phyloP scores from a whole-genome alignment of 2,888 invertebrate genomes.

The Agrilus cyanescens region DNA sequence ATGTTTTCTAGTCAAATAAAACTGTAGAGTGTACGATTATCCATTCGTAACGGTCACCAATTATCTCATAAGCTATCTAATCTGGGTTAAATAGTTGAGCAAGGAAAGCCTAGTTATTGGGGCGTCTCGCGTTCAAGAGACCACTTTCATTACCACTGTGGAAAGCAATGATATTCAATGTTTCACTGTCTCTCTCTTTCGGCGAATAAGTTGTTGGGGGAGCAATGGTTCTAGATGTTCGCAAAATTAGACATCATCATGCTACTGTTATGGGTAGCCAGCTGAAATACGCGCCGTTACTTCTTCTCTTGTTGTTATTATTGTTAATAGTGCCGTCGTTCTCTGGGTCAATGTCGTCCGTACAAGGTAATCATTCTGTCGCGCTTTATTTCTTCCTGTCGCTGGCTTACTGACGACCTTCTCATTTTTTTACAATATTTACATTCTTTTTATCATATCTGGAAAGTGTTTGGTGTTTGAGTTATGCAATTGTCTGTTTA shows the following conservation, averaged over 20 bases:
- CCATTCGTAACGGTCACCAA: no score
- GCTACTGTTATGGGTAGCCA: conserved; percentile 28
- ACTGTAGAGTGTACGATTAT: no score
- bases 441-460: no score
- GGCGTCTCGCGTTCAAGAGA: conserved; percentile 14
- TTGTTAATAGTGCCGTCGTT: conserved; percentile 13
- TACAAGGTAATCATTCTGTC: conserved; percentile 24
- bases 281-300: conserved; percentile 18
- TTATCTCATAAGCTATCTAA: neutral
- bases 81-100: conserved; percentile 15
- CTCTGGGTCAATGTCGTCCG: conserved; percentile 27
- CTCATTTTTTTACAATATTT: no score
- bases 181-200: conserved; percentile 28
- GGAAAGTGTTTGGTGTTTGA: no score
- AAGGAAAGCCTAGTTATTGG: conserved; percentile 23
- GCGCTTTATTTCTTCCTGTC: no score
- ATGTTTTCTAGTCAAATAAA: no score
- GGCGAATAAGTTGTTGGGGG: conserved; percentile 9
- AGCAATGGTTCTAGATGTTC: conserved; percentile 1
- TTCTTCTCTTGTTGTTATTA: conserved; percentile 17
- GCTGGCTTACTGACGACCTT: no score
- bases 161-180: no score
- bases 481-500: no score
- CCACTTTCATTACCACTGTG: conserved; percentile 26
- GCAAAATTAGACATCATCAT: conserved; percentile 11